phyloP scores from a whole-genome alignment of 2,113 vertebrate species.

The Sebastes fasciatus region DNA sequence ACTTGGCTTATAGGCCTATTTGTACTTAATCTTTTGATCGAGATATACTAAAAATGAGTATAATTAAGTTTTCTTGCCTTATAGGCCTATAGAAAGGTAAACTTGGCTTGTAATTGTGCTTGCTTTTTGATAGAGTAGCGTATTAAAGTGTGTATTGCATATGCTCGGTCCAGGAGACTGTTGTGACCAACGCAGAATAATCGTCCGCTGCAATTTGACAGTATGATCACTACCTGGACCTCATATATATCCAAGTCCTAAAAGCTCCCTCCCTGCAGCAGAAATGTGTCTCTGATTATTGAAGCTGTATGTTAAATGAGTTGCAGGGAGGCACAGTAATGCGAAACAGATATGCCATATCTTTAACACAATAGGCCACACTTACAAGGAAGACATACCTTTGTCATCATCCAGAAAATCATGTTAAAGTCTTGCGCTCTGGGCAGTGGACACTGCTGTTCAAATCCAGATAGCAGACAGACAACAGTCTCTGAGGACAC shows the following conservation, averaged over 20 bases:
- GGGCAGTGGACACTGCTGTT: conserved; percentile 50
- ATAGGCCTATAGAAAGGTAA: too few relatives aligned
- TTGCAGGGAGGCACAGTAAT: conserved; percentile 73
- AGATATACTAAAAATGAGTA: too few relatives aligned
- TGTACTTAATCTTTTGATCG: too few relatives aligned
- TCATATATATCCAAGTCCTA: conserved; percentile 27
- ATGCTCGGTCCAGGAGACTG: conserved; percentile 16
- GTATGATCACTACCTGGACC: conserved; percentile 49
- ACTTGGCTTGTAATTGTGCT: too few relatives aligned
- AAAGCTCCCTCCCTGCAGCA: conserved; percentile 66
- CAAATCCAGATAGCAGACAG: conserved; percentile 57
- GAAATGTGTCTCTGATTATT: conserved; percentile 81
- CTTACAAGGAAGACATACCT: conserved; percentile 70
- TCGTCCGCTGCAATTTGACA: conserved; percentile 42
- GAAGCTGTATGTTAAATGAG: conserved; percentile 58
- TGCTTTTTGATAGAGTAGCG: too few relatives aligned
- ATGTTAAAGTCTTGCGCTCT: conserved; percentile 62
- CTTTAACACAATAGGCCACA: conserved; percentile 63
- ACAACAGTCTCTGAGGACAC: conserved; percentile 62
- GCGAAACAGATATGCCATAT: conserved; percentile 76
- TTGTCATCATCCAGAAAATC: conserved; percentile 75
- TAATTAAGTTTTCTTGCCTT: too few relatives aligned
- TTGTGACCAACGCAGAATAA: conserved; percentile 14
- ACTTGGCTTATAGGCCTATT: too few relatives aligned
- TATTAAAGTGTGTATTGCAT: neutral